Conservation (phyloP, 1,140 invertebrate species). For the Penaeus indicus region DNA sequence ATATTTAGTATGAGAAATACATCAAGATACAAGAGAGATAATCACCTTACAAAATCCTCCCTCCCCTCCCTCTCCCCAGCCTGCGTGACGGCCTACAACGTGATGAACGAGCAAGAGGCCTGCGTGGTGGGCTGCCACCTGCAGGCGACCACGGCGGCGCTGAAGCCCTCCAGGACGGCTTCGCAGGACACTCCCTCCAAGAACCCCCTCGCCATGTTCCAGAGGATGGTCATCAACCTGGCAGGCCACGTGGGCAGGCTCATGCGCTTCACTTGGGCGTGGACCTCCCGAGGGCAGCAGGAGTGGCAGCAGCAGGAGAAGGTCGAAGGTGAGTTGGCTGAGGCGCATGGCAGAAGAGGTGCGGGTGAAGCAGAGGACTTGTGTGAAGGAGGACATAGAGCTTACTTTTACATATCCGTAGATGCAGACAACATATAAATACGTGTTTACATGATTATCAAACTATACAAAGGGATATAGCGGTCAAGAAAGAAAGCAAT, state of each 20-base stretch:
- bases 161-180: background rate
- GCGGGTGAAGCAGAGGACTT: background rate
- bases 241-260: constrained; percentile 51
- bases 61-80: constrained; percentile 29
- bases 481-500: no score
- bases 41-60: background rate
- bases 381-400: background rate
- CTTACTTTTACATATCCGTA: no score
- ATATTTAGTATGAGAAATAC: background rate
- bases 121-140: constrained; percentile 61
- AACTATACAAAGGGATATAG: no score
- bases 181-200: background rate
- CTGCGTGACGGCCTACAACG: constrained; percentile 56
- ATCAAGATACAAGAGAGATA: background rate
- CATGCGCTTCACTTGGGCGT: constrained; percentile 49
- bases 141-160: constrained; percentile 54
- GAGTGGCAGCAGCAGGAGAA: constrained; percentile 10
- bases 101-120: constrained; percentile 47
- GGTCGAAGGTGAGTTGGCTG: background rate
- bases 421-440: no score
- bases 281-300: constrained; percentile 16
- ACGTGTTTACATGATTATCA: no score
- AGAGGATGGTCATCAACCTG: constrained; percentile 50
- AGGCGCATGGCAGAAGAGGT: background rate
- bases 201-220: constrained; percentile 50